Evolutionary conservation across 2,888 invertebrate genomes (phyloP), one percentile per base, ranked within the genome.

Genomic region (Idaea biselata): DNA sequence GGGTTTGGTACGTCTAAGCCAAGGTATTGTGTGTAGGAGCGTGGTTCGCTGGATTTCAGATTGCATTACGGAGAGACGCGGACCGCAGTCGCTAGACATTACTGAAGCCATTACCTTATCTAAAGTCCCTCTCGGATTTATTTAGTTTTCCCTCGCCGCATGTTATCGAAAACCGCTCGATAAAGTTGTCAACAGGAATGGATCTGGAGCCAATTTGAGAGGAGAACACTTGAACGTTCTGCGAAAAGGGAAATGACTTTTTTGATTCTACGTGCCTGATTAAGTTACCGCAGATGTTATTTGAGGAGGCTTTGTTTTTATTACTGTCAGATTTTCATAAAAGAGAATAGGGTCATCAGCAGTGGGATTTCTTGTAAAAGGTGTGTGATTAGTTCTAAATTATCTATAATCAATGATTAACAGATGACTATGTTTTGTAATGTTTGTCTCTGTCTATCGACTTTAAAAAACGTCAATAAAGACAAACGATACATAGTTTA

Each of bases 121-220:
- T 92, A 88, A 92, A 92, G 92, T 89, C 91, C 88, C 86, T 90
- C 89, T 89, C 86, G 91, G 91, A 92, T 91, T 92, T 91, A 92
- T 91, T 91, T 91, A 91, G 91, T 91, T 90, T 91, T 91, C 90
- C 90, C 89, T 88, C 86, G 88, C 89, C 89, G 89, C 91, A 89
- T 91, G 91, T 91, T 91, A 91, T 91, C 91, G 92, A 89, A 91
- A 90, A 89, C 87, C 90, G 88, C 85, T 91, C 91, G 92, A 92
- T 92, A 91, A 91, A 90, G 87, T 91, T 91, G 91, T 91, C 91
- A 92, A 91, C 91, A 90, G 86, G 84, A 91, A 91, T 87, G 88
- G 89, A 89, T 91, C 89, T 86, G 82, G 81, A 87, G 88, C 88
- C 91, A 91, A 90, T 91, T 91, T 89, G 86, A 89, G 86, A 86